Base-by-base conservation (phyloP, 92 coral and sea anemone species). In the Parazoanthus swiftii region DNA sequence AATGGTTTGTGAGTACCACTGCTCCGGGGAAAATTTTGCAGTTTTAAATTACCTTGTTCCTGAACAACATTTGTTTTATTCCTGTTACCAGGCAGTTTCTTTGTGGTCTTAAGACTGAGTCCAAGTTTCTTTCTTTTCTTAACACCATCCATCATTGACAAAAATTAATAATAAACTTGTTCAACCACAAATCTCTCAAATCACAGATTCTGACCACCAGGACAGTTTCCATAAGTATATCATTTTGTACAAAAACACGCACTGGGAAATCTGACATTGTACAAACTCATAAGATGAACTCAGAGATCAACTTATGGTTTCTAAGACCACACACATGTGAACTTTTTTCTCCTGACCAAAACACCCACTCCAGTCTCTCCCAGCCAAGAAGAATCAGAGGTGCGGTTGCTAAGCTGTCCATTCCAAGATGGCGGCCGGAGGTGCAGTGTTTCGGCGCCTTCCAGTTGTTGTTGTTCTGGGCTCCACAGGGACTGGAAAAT, bases 401-500 rank as follows among this genome's bases (percentile, higher is more conserved):
- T 3, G 77, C 35, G 85, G 78, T 35, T 58, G 66, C 68, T 65
- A 29, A 86, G 51, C 79, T 20, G 20, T 7, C 74, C 35, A 3
- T 44, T 33, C 81, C 81, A 90, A 90, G 79, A 90, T 90, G 93
- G 93, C 93, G 86, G 79, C 88, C 56, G 59, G 80, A 16, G 68
- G 66, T 35, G 77, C 26, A 3, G 37, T 84, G 44, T 76, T 66
- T 0, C 84, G 86, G 11, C 95, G 97, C 29, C 90, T 95, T 80
- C 98, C 98, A 25, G 86, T 97, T 73, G 98, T 97, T 76, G 99
- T 95, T 18, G 92, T 97, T 92, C 85, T 97, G 16, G 99, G 99
- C 80, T 95, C 95, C 11, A 96, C 99, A 20, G 99, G 99, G 4
- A 94, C 98, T 20, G 99, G 99, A 38, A 97, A 97, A 88, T 97